Base-by-base conservation (phyloP, 2,888 invertebrate species). In the Heliconius erato region DNA sequence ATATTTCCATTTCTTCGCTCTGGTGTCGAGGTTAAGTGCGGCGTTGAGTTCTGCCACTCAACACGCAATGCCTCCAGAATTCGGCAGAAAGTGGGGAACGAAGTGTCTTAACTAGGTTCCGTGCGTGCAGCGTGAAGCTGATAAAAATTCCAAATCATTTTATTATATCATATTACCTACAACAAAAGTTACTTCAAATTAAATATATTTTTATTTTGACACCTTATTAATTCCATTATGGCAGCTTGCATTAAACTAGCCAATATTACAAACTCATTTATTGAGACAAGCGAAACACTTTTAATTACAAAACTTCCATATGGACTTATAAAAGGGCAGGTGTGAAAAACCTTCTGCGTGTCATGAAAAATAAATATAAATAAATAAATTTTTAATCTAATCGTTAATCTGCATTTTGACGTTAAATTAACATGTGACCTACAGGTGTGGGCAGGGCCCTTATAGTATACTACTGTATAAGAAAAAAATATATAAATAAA, bases 351-450 rank as follows among this genome's bases (percentile, higher is more conserved):
- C 74, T 76, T 82, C 67, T 72, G 67, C 81, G 23, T 40, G 59
- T 79, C 67, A 35, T 19, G 40, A 7, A 67, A 76, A 63, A 63
- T 40, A 63, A 40, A 76, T 32, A 35, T 82, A 79, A 79, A 65
- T 63, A 54, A 82, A 79, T 35, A 78, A 40, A 63, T 78, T 67
- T 71, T 72, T 72, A 79, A 82, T 82, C 79, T 82, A 74, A 59
- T 68, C 68, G 68, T 28, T 74, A 40, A 79, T 79, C 44, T 74
- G 40, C 40, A 74, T 68, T 68, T 71, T 71, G 79, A 69, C 78
- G 28, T 78, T 76, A 59, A 78, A 80, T 54, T 74, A 65, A 74
- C 67, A 44, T 40, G 54, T 59, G 23, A 79, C 65, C 71, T 74
- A 68, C 82, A 82, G 82, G 74, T 81, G 81, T 71, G 23, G 68